Percentiles rank a stretch among this genome's conserved stretches.
These are phyloP conservation scores for Stenolophus ochropezus DNA, from an alignment of 2,888 invertebrate species.

Conservation along the genomic window DNA sequence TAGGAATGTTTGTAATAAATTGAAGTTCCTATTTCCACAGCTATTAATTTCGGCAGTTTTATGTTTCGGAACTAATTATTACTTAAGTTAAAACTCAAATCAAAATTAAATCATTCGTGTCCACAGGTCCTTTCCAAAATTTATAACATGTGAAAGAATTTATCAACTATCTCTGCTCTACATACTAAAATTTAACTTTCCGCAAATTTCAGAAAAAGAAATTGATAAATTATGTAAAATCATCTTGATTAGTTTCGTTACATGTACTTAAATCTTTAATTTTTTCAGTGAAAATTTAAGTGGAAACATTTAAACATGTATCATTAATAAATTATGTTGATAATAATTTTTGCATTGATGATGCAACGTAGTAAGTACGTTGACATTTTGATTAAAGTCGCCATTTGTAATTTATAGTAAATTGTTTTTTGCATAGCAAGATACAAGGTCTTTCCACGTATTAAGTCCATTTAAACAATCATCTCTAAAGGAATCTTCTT, in stretches of 20 bases:
- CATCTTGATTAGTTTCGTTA: not conserved
- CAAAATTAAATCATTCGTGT: conserved; percentile 16
- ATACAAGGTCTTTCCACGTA: conserved; percentile 4
- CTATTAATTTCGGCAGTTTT: conserved; percentile 29
- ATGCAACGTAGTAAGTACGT: conserved; percentile 29
- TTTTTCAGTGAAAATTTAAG: not conserved
- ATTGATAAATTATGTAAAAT: not conserved
- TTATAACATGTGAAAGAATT: conserved; percentile 20
- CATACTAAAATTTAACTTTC: conserved; percentile 10
- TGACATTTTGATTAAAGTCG: conserved; percentile 32
- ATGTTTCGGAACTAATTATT: conserved; percentile 42
- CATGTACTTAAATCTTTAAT: not conserved
- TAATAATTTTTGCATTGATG: conserved; percentile 10
- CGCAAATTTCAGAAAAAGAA: not conserved
- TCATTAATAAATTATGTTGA: conserved; percentile 16
- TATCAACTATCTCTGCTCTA: conserved; percentile 17
- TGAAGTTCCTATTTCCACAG: not conserved
- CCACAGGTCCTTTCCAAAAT: conserved; percentile 14
- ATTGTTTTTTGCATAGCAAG: conserved; percentile 24
- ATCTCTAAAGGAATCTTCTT: not conserved
- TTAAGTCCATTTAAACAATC: conserved; percentile 16
- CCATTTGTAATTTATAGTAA: conserved; percentile 24
- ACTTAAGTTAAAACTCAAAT: not conserved
- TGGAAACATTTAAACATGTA: not conserved
- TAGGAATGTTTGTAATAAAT: not conserved